Evolutionary conservation across 2,797 vertebrate species (phyloP), one percentile per base, ranked within the genome.

Genomic region (Argya squamiceps): DNA sequence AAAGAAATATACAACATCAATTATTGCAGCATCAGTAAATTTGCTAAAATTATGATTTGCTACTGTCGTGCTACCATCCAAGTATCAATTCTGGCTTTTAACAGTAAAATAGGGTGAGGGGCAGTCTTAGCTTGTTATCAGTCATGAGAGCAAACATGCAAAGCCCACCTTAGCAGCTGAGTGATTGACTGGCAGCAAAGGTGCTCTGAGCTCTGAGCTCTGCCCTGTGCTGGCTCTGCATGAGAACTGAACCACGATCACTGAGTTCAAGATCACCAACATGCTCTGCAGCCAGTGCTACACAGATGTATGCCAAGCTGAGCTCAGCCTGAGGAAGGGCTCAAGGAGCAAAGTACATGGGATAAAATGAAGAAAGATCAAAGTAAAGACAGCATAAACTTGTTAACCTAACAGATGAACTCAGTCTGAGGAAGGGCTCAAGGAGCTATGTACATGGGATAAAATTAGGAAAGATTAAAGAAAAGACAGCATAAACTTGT

Each of bases 271-370:
- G 67, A 69, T 84, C 62, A 71, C 3, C 32, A 75, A 29, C 19
- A 4, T 15, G 37, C 47, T 36, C 52, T 73, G 70, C 44, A 77
- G 74, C 50, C 53, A 47, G 78, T 47, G 36, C 13, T 52, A 32
- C 64, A 37, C 19, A 63, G 64, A 62, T 7, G 37, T 0, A 30
- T 43, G 53, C 19, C 47, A 58, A 80, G 67, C 17, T 8, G 24
- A 87, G 39, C 47, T 58, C 84, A 55, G 29, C 22, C 65, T 52
- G n/a, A 92, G 69, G 39, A 83, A 91, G 41, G 27, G 52, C 67
- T 88, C 71, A 93, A 92, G 80, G 85, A 92, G 41, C 63, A 82
- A 96, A 93, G 68, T 62, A 16, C 78, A 89, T 88, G 78, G 89
- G 64, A 97, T 80, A 65, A 92, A 92, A 88, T 26, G 53, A 78